Base-by-base conservation (phyloP, 2,113 vertebrate species). In the Alaudala cheleensis region DNA sequence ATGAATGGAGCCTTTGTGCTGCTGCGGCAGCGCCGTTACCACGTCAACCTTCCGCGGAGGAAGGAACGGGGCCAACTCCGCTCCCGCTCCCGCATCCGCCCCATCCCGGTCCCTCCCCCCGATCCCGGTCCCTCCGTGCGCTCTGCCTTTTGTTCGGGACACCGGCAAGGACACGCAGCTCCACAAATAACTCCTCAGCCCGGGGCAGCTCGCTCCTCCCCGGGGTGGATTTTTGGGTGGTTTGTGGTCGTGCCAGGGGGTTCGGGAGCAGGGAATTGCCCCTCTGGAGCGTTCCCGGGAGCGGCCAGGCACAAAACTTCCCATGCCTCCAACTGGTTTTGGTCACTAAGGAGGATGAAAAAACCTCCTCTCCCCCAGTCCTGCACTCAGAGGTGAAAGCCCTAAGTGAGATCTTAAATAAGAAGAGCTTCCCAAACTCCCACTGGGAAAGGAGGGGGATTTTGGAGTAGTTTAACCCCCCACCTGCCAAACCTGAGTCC, bases 1-100 rank as follows among this genome's bases (percentile, higher is more conserved):
- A 91, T 93, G 91, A 91, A 96, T 96, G 93, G 90, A 91, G 95
- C 84, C 95, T 96, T 96, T 96, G 95, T 96, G 96, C 90, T 65
- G 69, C 93, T 94, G 95, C 95, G 79, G 95, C 93, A 91, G 93
- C 87, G 64, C 86, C 22, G 92, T 87, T 90, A 67, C 96, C 92
- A 94, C 70, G 80, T 58, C 95, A 96, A 76, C 93, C 92, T 56
- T 58, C 69, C 5, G 90, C 21, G n/a, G 85, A 87, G 95, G 85
- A 57, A 85, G 92, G 73, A 51, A 82, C 51, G 22, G 89, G 76
- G 71, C 67, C 73, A 40, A 6, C 76, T 25, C 90, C 3, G 47
- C 70, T 80, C 56, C 84, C 40, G 26, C 50, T 56, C 28, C 79
- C 31, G 25, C 50, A 9, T 9, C 42, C 56, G 5, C 50, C 84